phyloP scores from a whole-genome alignment of 1,140 invertebrate species.

The Cotesia vestalis region DNA sequence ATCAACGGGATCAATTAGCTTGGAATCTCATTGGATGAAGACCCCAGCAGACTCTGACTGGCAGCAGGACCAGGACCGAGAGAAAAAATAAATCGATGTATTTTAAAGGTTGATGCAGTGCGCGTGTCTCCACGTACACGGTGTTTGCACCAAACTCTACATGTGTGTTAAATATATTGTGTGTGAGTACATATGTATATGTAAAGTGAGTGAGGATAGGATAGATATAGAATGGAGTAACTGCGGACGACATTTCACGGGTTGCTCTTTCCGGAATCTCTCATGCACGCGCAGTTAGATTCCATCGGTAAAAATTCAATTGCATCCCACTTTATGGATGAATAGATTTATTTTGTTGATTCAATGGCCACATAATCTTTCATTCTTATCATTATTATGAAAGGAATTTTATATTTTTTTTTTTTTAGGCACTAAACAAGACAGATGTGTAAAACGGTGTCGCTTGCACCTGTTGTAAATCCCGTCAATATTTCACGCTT shows the following conservation, averaged over 20 bases:
- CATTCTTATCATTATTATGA: background rate
- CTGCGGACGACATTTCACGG: conserved; percentile 49
- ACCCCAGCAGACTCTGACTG: background rate
- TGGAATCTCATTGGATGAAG: too few relatives aligned
- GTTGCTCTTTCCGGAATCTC: conserved; percentile 32
- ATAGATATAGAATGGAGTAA: conserved; percentile 23
- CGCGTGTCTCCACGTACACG: background rate
- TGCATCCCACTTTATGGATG: too few relatives aligned
- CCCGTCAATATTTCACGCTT: conserved; percentile 44
- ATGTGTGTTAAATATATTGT: too few relatives aligned
- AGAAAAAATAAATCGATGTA: too few relatives aligned
- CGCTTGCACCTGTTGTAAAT: conserved; percentile 42
- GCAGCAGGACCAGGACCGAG: too few relatives aligned
- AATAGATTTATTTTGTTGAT: too few relatives aligned
- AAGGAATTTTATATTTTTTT: background rate
- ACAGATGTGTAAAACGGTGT: conserved; percentile 37
- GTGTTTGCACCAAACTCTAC: too few relatives aligned
- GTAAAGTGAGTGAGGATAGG: background rate
- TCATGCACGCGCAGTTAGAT: conserved; percentile 21
- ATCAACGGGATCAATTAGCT: too few relatives aligned
- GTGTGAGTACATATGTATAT: background rate
- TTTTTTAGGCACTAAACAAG: background rate
- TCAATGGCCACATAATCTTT: too few relatives aligned
- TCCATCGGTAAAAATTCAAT: too few relatives aligned
- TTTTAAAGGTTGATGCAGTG: too few relatives aligned